These are phyloP conservation scores for Endomychus coccineus DNA, from an alignment of 2,888 invertebrate species.

Conservation along the genomic window DNA sequence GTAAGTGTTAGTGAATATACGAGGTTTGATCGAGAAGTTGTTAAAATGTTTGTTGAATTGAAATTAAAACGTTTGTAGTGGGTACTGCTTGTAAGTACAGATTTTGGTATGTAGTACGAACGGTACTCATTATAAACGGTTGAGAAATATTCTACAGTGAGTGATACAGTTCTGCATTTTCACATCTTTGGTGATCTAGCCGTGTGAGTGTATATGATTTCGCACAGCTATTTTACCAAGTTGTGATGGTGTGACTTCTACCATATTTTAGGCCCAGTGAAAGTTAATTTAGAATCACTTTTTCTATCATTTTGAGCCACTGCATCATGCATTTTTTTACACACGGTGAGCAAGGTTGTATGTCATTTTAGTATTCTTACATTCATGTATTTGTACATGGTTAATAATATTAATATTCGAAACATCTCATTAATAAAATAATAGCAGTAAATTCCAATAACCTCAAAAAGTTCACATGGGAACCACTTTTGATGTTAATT, in stretches of 20 bases:
- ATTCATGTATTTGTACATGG: no score
- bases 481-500: no score
- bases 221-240: slow-evolving; percentile 37
- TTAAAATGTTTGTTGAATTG: not conserved
- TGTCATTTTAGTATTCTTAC: no score
- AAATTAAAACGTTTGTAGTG: slow-evolving; percentile 17
- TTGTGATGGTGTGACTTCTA: slow-evolving; percentile 11
- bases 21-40: not conserved
- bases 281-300: not conserved
- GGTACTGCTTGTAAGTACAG: slow-evolving; percentile 18
- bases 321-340: no score
- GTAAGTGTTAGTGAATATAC: slow-evolving; percentile 18
- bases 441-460: no score
- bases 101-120: slow-evolving; percentile 21
- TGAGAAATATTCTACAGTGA: slow-evolving; percentile 4
- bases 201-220: slow-evolving; percentile 36
- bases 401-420: no score
- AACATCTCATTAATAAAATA: no score
- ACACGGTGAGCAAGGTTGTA: no score
- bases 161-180: slow-evolving; percentile 19
- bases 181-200: slow-evolving; percentile 44
- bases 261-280: not conserved
- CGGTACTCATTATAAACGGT: slow-evolving; percentile 21
- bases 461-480: no score
- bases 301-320: not conserved